Evolutionary conservation across 2,113 vertebrate species (phyloP), one percentile per base, ranked within the genome.

Genomic region (Hirundichthys speculiger): DNA sequence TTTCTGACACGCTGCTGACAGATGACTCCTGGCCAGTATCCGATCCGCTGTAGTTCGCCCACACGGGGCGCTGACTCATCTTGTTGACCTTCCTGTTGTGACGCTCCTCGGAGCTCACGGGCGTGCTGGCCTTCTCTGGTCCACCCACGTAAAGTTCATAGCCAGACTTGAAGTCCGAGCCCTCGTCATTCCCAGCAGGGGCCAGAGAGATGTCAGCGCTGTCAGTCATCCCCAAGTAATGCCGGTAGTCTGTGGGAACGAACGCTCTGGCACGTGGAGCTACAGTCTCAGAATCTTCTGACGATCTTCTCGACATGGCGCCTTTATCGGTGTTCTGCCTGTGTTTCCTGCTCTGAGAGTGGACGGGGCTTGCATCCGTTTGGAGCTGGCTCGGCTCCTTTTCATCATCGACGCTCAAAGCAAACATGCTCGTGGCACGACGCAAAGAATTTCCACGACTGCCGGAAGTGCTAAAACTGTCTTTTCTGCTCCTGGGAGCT

Each of bases 181-280:
- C 69, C 11, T 80, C 41, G 1, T 66, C 53, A 19, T 64, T 53
- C 5, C 27, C 2, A 1, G 21, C 34, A 0, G 69, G 72, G 20
- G 41, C 43, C 2, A 76, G 40, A 0, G 79, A 68, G 15, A 46
- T 45, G 59, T 79, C 77, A 25, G 58, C 14, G 14, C 77, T 71
- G 74, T 77, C 73, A 7, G 83, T 77, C 83, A 85, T 90, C 51
- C 53, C 79, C 0, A 93, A 73, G 62, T 93, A 92, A 60, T 92
- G 87, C 1, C 86, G 84, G 60, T 90, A 90, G 70, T 93, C 90
- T 54, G 3, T 70, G 12, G 92, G 90, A 63, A 93, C 82, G 46
- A 82, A 89, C 0, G 89, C 87, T 14, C 88, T 81, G 2, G 90
- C 90, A 3, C 85, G 91, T n/a, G 77, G 84, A 24, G 80, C 63